phyloP scores from a whole-genome alignment of 2,888 invertebrate species.

The Onchidella celtica region DNA sequence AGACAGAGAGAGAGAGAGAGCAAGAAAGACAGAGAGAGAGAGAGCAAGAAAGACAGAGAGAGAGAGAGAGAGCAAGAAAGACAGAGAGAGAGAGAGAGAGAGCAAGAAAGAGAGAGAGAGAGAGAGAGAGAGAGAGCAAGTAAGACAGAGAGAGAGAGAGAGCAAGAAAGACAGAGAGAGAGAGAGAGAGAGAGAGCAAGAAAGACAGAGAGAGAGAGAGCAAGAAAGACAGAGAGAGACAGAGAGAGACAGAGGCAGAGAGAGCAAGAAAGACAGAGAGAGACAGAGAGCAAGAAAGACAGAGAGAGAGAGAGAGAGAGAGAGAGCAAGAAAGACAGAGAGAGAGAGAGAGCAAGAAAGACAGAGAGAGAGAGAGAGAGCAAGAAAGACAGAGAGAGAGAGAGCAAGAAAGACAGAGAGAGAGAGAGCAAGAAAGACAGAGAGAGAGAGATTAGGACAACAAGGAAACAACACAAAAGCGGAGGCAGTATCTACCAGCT shows the following conservation, averaged over 20 bases:
- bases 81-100: neutral
- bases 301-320: neutral
- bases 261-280: conserved; percentile 14
- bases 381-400: neutral
- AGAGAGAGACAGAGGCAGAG: neutral
- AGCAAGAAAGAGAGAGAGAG: conserved; percentile 5
- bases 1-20: conserved; percentile 15
- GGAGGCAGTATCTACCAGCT: neutral
- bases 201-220: neutral
- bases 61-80: conserved; percentile 19
- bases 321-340: neutral
- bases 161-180: neutral
- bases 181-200: neutral
- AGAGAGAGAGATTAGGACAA: neutral
- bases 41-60: neutral
- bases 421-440: conserved; percentile 31
- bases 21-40: conserved; percentile 3
- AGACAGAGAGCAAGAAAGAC: neutral
- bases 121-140: neutral
- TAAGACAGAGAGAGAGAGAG: neutral
- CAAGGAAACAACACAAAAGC: conserved; percentile 11
- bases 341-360: neutral
- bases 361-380: neutral
- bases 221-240: neutral
- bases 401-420: conserved; percentile 26